A percentile compares a stretch with the other conserved stretches of the same genome.
Conservation (phyloP, 2,888 invertebrate species). For the Melangyna quadrimaculata region DNA sequence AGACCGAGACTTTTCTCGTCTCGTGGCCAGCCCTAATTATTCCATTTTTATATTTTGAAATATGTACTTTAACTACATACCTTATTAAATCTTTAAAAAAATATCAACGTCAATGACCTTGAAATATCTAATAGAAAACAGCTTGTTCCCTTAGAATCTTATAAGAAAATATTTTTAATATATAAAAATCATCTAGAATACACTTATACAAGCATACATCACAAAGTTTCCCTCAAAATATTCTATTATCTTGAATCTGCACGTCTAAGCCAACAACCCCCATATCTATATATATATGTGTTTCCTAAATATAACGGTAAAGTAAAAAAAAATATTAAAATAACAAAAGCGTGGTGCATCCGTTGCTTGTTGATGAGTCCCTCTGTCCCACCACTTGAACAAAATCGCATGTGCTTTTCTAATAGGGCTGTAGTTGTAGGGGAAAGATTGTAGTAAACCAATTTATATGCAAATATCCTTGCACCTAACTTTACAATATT, state of each 20-base stretch:
- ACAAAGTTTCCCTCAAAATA: background rate
- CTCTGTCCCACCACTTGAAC: background rate
- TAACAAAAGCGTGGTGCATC: conserved; percentile 53
- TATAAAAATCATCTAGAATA: background rate
- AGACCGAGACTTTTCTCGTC: too few species aligned
- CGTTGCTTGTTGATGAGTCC: background rate
- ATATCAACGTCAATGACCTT: background rate
- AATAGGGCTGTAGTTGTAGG: background rate
- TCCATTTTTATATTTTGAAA: too few species aligned
- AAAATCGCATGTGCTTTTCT: conserved; percentile 56
- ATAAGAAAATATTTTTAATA: background rate
- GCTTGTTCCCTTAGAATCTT: background rate
- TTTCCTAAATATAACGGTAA: background rate
- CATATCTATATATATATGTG: background rate
- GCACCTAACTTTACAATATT: conserved; percentile 61
- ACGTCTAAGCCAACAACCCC: background rate
- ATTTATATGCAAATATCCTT: conserved; percentile 68
- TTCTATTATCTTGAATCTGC: background rate
- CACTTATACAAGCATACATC: background rate
- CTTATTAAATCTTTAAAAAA: too few species aligned
- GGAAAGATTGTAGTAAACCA: conserved; percentile 34
- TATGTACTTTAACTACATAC: too few species aligned
- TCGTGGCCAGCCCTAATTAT: too few species aligned
- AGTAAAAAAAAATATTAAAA: conserved; percentile 34
- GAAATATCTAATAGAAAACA: too few species aligned